Evolutionary conservation across 2,113 vertebrate genomes (phyloP), one percentile per base, ranked within the genome.

Genomic region (Engystomops pustulosus): DNA sequence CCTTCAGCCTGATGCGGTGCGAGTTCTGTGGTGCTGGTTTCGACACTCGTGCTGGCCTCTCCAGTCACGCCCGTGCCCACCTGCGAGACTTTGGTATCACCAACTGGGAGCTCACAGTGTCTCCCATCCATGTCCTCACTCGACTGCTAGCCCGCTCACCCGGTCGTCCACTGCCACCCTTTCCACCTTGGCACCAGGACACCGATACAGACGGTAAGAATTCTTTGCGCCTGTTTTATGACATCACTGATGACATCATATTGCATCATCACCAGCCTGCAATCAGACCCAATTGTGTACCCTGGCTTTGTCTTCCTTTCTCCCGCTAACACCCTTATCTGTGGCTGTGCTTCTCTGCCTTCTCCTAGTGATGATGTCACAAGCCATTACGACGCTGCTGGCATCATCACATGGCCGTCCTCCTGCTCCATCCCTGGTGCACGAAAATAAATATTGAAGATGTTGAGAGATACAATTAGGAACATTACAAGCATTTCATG

Each of bases 11-110:
- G 89, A 98, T 98, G 97, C 94, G 96, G 79, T 98, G 97, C 51
- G 97, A 98, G 90, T 98, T 98, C 94, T 99, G 97, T n/a, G 96
- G 96, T 32, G 97, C 97, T 0, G 96, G 96, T 44, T 98, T 98
- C 4, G 97, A 98, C 93, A 98, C 97, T 0, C 93, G 97, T 6
- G 97, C 97, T 0, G 97, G 97, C 8, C 95, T 99, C 53, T 98
- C 97, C 87, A 99, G 97, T 90, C 97, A 99, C 0, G 97, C 97
- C 72, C 90, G 97, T 9, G 97, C 97, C 51, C 97, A 99, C 89
- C 94, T 99, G 44, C 91, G 97, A 0, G 97, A 99, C 91, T 98
- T 99, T 6, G 97, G 97, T 30, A 98, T 99, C 89, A 98, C 96
- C 85, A 98, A 98, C 93, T 99, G 97, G 97, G 96, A 98, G 65